phyloP scores from a whole-genome alignment of 2,888 invertebrate genomes.

The Melinopterus prodromus region DNA sequence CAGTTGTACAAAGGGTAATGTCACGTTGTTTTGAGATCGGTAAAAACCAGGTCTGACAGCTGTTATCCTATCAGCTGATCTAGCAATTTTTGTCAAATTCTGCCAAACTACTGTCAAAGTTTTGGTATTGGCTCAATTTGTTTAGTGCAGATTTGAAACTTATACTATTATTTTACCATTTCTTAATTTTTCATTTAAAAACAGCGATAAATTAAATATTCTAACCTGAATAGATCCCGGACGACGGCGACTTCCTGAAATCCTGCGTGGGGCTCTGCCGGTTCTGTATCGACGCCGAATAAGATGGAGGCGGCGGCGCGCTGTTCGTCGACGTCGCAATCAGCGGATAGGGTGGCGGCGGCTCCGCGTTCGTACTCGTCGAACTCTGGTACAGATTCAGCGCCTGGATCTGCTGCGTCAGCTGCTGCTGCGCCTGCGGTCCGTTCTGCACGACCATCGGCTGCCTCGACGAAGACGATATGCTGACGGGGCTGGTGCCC shows the following conservation, averaged over 20 bases:
- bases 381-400: conserved; percentile 77
- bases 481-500: conserved; percentile 74
- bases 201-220: not conserved
- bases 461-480: conserved; percentile 64
- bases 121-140: no score
- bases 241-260: conserved; percentile 81
- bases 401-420: conserved; percentile 89
- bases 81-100: no score
- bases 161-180: not conserved
- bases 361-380: conserved; percentile 67
- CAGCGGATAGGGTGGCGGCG: conserved; percentile 66
- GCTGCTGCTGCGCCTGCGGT: conserved; percentile 82
- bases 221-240: conserved; percentile 81
- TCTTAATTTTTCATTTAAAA: not conserved
- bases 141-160: no score
- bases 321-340: conserved; percentile 64
- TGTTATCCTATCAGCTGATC: no score
- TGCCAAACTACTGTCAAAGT: no score
- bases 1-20: no score
- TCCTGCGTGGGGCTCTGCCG: conserved; percentile 88
- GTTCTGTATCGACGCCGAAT: conserved; percentile 86
- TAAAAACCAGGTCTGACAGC: no score
- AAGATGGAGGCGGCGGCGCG: conserved; percentile 82
- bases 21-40: no score
- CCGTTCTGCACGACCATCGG: conserved; percentile 86